Evolutionary conservation across 1,140 invertebrate genomes (phyloP), one percentile per base, ranked within the genome.

Genomic region (Papilio polytes): DNA sequence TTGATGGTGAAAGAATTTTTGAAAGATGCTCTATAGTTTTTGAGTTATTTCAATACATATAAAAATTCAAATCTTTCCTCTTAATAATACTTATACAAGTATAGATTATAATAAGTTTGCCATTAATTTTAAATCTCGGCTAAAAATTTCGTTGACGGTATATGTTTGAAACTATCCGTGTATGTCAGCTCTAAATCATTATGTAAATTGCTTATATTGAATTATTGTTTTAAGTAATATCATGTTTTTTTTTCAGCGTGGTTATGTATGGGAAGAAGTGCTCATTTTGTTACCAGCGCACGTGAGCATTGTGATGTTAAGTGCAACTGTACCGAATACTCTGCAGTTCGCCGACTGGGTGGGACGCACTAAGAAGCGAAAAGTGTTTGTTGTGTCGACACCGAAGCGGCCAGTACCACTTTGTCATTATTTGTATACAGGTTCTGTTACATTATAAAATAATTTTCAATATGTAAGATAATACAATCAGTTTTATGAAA

Each of bases 201-300:
- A 36, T 36, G 31, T 36, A 36, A 36, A 36, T 36, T 36, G 4
- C 31, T 36, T 36, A 36, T 36, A 36, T 36, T 3, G 3, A 36
- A 36, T 36, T 36, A 36, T 36, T 36, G 4, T 6, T 36, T 36
- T 3, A 0, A 36, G 31, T 36, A 48, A 48, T 13, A 48, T 48
- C 46, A 48, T 13, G 46, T 15, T 13, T 72, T 76, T 1, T 53
- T 80, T 87, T 77, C 80, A 98, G 96, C 96, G 99, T 85, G 99
- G 99, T 20, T 99, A 99, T 88, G 99, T 99, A 1, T 99, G 99
- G 99, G 99, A 99, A 95, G 99, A 99, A 95, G 98, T 99, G 1
- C 95, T 99, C 0, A 99, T 99, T 86, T 96, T 99, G 90, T 92
- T 99, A 56, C 99, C 99, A 0, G 96, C 97, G 18, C 98, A 99